Evolutionary conservation across 2,888 invertebrate species (phyloP).

Genomic region (Parapristionchus giblindavisi): DNA sequence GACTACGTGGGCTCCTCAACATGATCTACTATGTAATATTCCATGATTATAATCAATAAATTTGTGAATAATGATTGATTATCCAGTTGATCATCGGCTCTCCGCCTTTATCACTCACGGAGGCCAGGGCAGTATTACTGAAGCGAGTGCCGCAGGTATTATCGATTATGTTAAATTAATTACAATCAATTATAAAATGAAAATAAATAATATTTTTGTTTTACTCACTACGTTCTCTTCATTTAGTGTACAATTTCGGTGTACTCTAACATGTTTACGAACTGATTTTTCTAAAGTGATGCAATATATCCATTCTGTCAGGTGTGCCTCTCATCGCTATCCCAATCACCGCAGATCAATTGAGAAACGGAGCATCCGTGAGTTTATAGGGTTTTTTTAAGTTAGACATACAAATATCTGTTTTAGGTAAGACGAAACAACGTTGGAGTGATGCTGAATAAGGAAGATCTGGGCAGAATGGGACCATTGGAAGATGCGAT

Average conservation of each 20-base stretch:
- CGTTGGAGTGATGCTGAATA: slow-evolving; percentile 10
- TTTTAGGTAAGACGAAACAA: slow-evolving; percentile 2
- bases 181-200: too few species aligned
- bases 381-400: slow-evolving; percentile 6
- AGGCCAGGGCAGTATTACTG: too few species aligned
- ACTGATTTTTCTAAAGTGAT: too few species aligned
- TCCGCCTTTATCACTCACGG: too few species aligned
- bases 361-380: slow-evolving; percentile 69
- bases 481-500: slow-evolving; percentile 12
- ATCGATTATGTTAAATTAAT: too few species aligned
- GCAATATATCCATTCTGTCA: slow-evolving; percentile 4
- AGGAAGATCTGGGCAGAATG: slow-evolving; percentile 8
- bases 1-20: slow-evolving; percentile 19
- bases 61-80: not conserved
- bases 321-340: slow-evolving; percentile 71
- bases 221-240: too few species aligned
- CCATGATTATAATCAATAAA: not conserved
- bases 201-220: too few species aligned
- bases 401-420: not conserved
- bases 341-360: slow-evolving; percentile 71
- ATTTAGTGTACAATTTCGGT: not conserved
- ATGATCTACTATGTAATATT: slow-evolving; percentile 3
- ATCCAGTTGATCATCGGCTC: too few species aligned
- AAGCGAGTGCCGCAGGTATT: too few species aligned
- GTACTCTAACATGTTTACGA: not conserved